Base-by-base conservation (phyloP, 2,113 vertebrate species). In the Heteronetta atricapilla region DNA sequence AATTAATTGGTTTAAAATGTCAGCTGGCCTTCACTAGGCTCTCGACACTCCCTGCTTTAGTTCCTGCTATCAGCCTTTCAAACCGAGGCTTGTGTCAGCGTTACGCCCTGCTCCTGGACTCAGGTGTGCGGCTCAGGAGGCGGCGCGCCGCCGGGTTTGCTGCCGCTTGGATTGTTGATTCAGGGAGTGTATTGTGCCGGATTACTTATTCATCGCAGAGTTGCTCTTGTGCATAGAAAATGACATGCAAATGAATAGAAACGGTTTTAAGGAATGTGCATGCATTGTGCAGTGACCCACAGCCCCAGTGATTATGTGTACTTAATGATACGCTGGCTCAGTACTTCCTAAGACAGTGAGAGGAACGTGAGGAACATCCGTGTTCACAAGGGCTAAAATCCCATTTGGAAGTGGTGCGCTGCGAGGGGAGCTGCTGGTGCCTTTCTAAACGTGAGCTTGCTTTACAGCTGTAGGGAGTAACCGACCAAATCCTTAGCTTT, bases 171-270 rank as follows among this genome's bases (percentile, higher is more conserved):
- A 18, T 62, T 86, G 53, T 78, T 93, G 76, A 64, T 88, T 86
- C 80, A 48, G 62, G 36, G 62, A 60, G 19, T 25, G 69, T 63
- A 25, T 83, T 86, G 60, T 75, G 52, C 40, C 67, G 13, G 85
- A 36, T 56, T 82, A 56, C 29, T 78, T 86, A 68, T 62, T 95
- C 36, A 62, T 87, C 89, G 90, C 64, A 50, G 70, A 44, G n/a
- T 14, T 3, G 4, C 85, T 56, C 36, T 96, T 91, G 80, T 94
- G 80, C 92, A 60, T 69, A 40, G 92, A 82, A 50, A 76, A 62
- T 85, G 33, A 48, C 66, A 77, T 72, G 89, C 70, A 88, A 77
- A 92, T 91, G 53, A 83, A 82, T 50, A 59, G 67, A 60, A 96
- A 66, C 29, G 64, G 48, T 20, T 83, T 95, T 76, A 67, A 79